phyloP scores from a whole-genome alignment of 2,113 vertebrate species.

The Centropristis striata region DNA sequence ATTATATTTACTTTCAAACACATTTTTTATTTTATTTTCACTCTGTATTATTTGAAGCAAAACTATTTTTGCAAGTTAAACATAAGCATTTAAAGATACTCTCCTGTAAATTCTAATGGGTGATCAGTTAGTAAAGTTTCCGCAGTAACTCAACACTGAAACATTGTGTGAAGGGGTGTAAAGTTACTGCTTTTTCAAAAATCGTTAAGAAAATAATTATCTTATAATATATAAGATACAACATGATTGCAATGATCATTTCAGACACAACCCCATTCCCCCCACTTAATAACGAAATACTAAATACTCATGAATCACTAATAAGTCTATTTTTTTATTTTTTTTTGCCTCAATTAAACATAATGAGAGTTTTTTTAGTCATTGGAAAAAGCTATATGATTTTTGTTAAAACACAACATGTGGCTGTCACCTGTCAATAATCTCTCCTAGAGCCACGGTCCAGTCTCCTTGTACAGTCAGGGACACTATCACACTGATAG shows the following conservation, averaged over 20 bases:
- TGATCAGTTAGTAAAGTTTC: background rate
- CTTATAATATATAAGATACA: background rate
- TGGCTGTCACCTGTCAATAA: slow-evolving; percentile 41
- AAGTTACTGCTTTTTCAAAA: background rate
- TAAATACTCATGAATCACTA: no score
- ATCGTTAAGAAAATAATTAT: no score
- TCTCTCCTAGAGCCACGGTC: slow-evolving; percentile 1
- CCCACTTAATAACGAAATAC: no score
- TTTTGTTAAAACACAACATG: slow-evolving; percentile 18
- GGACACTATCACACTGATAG: slow-evolving; percentile 80
- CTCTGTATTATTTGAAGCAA: no score
- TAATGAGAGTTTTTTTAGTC: background rate
- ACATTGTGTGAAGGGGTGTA: no score
- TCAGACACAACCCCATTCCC: background rate
- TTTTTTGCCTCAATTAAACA: background rate
- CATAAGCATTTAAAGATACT: background rate
- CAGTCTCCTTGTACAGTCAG: slow-evolving; percentile 52
- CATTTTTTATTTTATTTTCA: no score
- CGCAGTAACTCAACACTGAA: background rate
- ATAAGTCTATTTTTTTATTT: background rate
- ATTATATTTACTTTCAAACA: background rate
- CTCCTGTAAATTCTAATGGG: background rate
- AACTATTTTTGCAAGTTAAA: background rate
- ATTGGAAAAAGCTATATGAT: background rate
- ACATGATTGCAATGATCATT: background rate